phyloP scores from a whole-genome alignment of 2,797 vertebrate species.

The Hydrocynus forskahlii region DNA sequence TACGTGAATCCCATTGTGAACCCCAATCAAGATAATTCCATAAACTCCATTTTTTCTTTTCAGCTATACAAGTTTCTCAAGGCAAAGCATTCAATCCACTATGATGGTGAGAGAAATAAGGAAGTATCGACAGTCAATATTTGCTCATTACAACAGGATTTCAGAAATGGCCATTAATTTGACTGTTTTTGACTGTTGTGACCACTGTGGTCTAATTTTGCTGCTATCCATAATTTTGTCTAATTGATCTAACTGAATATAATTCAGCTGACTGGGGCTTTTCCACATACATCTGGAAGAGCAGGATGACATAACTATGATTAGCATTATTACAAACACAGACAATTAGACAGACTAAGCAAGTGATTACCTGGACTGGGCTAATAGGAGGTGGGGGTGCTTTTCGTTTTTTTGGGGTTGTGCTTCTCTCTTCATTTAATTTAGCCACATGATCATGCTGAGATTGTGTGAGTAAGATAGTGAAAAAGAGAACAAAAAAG shows the following conservation, averaged over 20 bases:
- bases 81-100: too few relatives aligned
- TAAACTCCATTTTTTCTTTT: too few relatives aligned
- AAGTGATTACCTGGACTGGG: conserved; percentile 88
- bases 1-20: too few relatives aligned
- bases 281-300: neutral
- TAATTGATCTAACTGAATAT: neutral
- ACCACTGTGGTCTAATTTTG: neutral
- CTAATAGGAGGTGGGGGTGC: conserved; percentile 98
- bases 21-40: neutral
- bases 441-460: conserved; percentile 98
- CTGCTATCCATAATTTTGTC: neutral
- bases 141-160: too few relatives aligned
- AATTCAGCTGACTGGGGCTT: neutral
- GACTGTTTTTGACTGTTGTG: too few relatives aligned
- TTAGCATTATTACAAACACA: conserved; percentile 5
- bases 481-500: conserved; percentile 52
- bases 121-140: too few relatives aligned
- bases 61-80: too few relatives aligned
- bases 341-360: conserved; percentile 41
- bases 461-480: conserved; percentile 77
- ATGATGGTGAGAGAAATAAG: too few relatives aligned
- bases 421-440: conserved; percentile 96
- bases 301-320: neutral
- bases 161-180: too few relatives aligned
- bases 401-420: conserved; percentile 99